These are phyloP conservation scores for Campylomormyrus tamandua DNA, from an alignment of 2,113 vertebrate species.

Conservation along the genomic window DNA sequence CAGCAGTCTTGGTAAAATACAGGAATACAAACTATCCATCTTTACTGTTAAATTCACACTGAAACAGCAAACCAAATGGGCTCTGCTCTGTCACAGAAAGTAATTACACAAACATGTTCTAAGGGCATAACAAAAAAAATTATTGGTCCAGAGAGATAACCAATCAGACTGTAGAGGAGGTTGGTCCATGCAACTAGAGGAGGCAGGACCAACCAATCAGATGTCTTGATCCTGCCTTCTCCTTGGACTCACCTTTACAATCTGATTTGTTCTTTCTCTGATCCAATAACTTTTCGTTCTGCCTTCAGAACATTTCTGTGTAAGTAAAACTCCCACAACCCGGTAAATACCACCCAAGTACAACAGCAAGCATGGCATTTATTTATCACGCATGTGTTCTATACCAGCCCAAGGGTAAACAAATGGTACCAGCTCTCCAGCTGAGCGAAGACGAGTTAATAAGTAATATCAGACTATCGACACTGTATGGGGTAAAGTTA, in stretches of 20 bases:
- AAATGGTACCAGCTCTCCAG: background rate
- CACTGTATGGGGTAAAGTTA: background rate
- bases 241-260: too few species aligned
- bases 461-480: background rate
- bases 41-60: background rate
- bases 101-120: too few species aligned
- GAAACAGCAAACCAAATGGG: background rate
- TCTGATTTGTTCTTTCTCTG: too few species aligned
- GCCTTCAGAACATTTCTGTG: too few species aligned
- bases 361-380: background rate
- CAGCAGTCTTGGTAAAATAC: background rate
- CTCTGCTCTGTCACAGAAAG: background rate
- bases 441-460: background rate
- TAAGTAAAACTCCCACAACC: too few species aligned
- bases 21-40: background rate
- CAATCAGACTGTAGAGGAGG: too few species aligned
- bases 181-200: too few species aligned
- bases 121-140: too few species aligned
- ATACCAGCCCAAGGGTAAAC: background rate
- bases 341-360: background rate
- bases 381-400: background rate
- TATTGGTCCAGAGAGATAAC: too few species aligned
- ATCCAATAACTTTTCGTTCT: too few species aligned
- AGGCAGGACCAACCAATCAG: too few species aligned
- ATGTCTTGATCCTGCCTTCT: too few species aligned